Conservation (phyloP, 2,888 invertebrate genomes). For the Drosophila antonietae region DNA sequence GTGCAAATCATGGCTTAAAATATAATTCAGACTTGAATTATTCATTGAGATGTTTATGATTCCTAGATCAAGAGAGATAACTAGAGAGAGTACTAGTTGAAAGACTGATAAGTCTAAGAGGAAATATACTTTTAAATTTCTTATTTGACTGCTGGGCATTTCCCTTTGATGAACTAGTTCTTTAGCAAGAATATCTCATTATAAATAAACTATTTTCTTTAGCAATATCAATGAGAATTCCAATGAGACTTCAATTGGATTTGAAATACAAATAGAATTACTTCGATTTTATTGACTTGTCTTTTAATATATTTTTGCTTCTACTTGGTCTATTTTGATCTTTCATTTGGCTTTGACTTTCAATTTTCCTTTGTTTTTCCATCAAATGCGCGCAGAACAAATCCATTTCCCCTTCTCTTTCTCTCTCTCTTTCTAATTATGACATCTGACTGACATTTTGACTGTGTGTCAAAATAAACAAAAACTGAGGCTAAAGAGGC, state of each 20-base stretch:
- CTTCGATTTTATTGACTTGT: conserved; percentile 16
- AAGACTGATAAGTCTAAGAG: neutral
- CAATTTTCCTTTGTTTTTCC: conserved; percentile 35
- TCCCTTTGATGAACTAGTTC: neutral
- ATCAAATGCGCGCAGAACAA: conserved; percentile 28
- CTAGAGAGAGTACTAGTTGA: too few relatives aligned
- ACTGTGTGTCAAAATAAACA: conserved; percentile 51
- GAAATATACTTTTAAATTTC: neutral
- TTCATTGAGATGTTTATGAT: neutral
- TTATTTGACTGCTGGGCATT: neutral
- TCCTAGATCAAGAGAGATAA: neutral
- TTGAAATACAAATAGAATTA: too few relatives aligned
- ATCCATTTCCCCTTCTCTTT: neutral
- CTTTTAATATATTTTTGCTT: neutral
- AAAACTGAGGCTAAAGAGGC: conserved; percentile 17
- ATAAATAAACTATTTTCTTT: too few relatives aligned
- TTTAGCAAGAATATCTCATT: too few relatives aligned
- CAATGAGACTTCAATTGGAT: neutral
- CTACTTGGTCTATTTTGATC: neutral
- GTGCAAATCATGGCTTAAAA: neutral
- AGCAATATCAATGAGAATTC: neutral
- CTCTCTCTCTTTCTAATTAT: conserved; percentile 33
- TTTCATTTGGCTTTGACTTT: conserved; percentile 23
- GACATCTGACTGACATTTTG: conserved; percentile 59
- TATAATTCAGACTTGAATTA: too few relatives aligned